phyloP scores from a whole-genome alignment of 2,888 invertebrate genomes.

The Lymantria dispar region DNA sequence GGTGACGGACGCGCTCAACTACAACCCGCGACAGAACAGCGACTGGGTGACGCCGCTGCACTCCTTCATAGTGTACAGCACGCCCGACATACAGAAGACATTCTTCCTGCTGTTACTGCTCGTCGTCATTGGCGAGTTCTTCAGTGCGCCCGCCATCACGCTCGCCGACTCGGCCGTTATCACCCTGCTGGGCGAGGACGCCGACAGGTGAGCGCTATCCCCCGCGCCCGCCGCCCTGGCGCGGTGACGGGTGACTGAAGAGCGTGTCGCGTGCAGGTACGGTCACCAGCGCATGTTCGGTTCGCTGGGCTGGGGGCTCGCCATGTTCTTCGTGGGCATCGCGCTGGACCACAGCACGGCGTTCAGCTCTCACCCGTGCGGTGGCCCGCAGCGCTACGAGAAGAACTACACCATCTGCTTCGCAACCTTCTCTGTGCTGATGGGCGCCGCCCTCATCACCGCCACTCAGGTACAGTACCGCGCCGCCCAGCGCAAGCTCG shows the following conservation, averaged over 20 bases:
- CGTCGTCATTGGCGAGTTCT: slow-evolving; percentile 98
- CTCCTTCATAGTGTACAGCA: slow-evolving; percentile 95
- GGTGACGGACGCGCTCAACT: slow-evolving; percentile 89
- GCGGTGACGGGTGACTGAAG: not conserved
- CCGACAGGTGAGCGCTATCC: slow-evolving; percentile 80
- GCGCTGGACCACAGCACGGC: slow-evolving; percentile 98
- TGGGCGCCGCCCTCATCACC: slow-evolving; percentile 96
- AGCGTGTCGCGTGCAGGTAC: slow-evolving; percentile 78
- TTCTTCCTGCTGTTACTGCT: slow-evolving; percentile 96
- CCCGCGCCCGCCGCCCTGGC: not conserved
- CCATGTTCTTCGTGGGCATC: slow-evolving; percentile 99
- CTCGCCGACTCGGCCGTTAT: slow-evolving; percentile 96
- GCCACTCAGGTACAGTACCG: slow-evolving; percentile 88
- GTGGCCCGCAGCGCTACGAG: slow-evolving; percentile 92
- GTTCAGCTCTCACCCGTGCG: slow-evolving; percentile 96
- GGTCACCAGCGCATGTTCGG: slow-evolving; percentile 99
- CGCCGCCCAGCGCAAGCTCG: no score
- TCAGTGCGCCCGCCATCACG: slow-evolving; percentile 97
- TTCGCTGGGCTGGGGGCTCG: slow-evolving; percentile 98
- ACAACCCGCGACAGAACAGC: slow-evolving; percentile 85
- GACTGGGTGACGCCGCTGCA: slow-evolving; percentile 95
- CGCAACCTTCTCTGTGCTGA: slow-evolving; percentile 97
- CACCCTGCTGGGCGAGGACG: slow-evolving; percentile 93
- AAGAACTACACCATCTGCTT: slow-evolving; percentile 99
- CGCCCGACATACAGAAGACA: slow-evolving; percentile 95